Evolutionary conservation across 2,888 invertebrate genomes (phyloP).

Genomic region (Aphodius granarius): DNA sequence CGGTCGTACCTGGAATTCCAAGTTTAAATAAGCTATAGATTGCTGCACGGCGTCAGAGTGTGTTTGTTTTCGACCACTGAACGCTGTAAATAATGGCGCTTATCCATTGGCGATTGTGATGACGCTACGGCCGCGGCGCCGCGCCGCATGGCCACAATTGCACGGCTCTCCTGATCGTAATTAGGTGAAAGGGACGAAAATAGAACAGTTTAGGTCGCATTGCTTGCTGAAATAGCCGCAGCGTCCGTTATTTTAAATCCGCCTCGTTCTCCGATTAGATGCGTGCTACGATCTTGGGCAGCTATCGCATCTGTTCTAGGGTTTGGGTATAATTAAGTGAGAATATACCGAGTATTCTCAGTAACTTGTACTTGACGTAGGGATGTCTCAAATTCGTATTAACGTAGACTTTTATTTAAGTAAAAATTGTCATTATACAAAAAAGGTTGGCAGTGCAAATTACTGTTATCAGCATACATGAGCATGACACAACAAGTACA

Average conservation of each 20-base stretch:
- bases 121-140: not conserved
- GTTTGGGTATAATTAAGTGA: not conserved
- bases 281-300: not conserved
- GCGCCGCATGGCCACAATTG: not conserved
- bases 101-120: not conserved
- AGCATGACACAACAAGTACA: no score
- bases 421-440: no score
- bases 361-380: no score
- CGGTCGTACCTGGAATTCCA: not conserved
- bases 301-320: not conserved
- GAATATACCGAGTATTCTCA: no score
- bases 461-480: no score
- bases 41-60: not conserved
- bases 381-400: no score
- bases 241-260: constrained; percentile 16
- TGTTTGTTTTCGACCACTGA: not conserved
- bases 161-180: constrained; percentile 14
- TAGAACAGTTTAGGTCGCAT: constrained; percentile 25
- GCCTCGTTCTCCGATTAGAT: not conserved
- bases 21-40: not conserved
- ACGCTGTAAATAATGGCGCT: not conserved
- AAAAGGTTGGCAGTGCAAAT: no score
- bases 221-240: constrained; percentile 23
- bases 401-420: no score
- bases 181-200: constrained; percentile 26